These are phyloP conservation scores for Parotia lawesii DNA, from an alignment of 2,113 vertebrate genomes.

Conservation along the genomic window DNA sequence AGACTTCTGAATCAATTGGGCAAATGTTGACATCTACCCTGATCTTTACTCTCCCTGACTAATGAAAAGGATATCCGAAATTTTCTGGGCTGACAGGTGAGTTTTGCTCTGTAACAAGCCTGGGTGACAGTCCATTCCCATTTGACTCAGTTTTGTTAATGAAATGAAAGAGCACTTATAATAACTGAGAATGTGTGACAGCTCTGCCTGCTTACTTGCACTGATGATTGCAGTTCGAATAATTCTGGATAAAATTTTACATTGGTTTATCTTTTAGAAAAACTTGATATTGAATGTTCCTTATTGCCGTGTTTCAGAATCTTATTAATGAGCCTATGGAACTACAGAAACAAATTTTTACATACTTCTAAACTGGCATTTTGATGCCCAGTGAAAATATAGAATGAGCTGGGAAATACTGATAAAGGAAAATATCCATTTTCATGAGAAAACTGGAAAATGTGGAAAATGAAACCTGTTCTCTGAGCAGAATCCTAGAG, in stretches of 20 bases:
- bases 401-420: neutral
- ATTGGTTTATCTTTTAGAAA: neutral
- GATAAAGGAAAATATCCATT: neutral
- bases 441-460: neutral
- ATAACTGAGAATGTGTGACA: neutral
- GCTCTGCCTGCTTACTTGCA: neutral
- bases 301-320: neutral
- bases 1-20: neutral
- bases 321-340: neutral
- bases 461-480: neutral
- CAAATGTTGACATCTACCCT: fast-evolving
- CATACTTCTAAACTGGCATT: neutral
- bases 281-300: neutral
- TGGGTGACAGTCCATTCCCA: neutral
- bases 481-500: neutral
- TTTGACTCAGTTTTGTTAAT: neutral
- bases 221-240: neutral
- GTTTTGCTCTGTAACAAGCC: neutral
- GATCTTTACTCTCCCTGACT: neutral
- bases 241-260: neutral
- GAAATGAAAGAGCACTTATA: neutral
- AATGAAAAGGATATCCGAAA: neutral
- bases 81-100: neutral
- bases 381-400: neutral
- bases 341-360: neutral